Conservation (phyloP, 2,888 invertebrate species). For the Bombylius discolor region DNA sequence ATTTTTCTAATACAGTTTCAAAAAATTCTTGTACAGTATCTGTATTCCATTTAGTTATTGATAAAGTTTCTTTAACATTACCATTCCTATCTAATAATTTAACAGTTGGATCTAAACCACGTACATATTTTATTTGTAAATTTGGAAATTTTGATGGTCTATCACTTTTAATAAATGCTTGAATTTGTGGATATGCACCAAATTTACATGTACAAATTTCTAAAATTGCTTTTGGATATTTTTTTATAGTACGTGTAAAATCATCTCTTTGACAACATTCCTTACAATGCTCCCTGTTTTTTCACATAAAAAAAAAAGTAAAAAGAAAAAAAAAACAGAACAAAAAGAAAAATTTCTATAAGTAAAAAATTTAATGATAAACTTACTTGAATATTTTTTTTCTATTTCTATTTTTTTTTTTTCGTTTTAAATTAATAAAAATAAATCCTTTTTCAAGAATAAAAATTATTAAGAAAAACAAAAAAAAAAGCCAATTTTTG, state of each 20-base stretch:
- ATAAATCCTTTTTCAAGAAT: not conserved
- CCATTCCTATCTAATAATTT: conserved; percentile 76
- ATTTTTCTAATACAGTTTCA: conserved; percentile 63
- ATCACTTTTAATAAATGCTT: conserved; percentile 94
- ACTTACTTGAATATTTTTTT: too few relatives aligned
- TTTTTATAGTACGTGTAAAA: conserved; percentile 49
- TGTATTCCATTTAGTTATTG: conserved; percentile 97
- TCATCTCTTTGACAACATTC: conserved; percentile 72
- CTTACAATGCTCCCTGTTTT: conserved; percentile 41
- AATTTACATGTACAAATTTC: conserved; percentile 99
- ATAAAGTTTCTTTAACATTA: conserved; percentile 74
- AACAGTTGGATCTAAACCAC: conserved; percentile 89
- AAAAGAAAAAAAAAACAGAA: too few relatives aligned
- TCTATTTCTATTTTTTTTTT: not conserved
- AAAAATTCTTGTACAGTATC: conserved; percentile 96
- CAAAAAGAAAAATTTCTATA: not conserved
- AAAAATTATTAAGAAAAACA: too few relatives aligned
- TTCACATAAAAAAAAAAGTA: too few relatives aligned
- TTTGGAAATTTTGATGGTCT: conserved; percentile 81
- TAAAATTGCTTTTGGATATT: conserved; percentile 80
- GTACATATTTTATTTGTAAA: conserved; percentile 79
- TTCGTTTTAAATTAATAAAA: not conserved
- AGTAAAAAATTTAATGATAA: too few relatives aligned
- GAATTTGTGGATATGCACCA: conserved; percentile 94
- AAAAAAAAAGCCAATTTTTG: not conserved